These are phyloP conservation scores for Gymnocephalus cernua DNA, from an alignment of 2,113 vertebrate genomes.

Conservation along the genomic window DNA sequence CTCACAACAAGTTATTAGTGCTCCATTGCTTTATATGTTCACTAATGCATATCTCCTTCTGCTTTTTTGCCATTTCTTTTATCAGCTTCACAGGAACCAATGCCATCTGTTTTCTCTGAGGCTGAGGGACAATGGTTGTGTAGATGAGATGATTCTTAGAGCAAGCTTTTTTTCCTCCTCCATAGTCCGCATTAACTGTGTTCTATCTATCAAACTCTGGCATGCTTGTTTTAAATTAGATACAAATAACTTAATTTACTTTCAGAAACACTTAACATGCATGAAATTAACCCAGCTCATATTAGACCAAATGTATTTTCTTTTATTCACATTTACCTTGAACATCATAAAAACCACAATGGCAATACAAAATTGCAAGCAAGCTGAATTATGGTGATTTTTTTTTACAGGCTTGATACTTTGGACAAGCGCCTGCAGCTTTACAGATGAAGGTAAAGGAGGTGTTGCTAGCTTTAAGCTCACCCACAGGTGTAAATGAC, in stretches of 20 bases:
- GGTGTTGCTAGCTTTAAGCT: neutral
- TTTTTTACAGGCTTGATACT: neutral
- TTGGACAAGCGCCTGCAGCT: neutral
- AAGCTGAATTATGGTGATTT: neutral
- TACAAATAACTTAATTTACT: neutral
- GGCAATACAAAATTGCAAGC: neutral
- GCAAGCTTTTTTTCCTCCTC: slow-evolving; percentile 13
- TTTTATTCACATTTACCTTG: neutral
- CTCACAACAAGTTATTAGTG: neutral
- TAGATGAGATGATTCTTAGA: slow-evolving; percentile 40
- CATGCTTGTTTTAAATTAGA: slow-evolving; percentile 27
- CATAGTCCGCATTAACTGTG: slow-evolving; percentile 20
- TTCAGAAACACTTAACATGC: neutral
- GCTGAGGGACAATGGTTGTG: slow-evolving; percentile 46
- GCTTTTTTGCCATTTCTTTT: slow-evolving; percentile 35
- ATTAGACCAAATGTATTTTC: neutral
- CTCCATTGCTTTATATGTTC: slow-evolving; percentile 9
- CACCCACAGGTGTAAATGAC: slow-evolving; percentile 6
- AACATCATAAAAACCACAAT: neutral
- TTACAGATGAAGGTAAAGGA: slow-evolving; percentile 9
- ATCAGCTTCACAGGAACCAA: slow-evolving; percentile 37
- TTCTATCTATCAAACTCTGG: slow-evolving; percentile 11
- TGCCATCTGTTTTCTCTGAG: slow-evolving; percentile 65
- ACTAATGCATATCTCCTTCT: slow-evolving; percentile 27
- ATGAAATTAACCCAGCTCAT: neutral